These are phyloP conservation scores for Nannoperca australis DNA, from an alignment of 2,797 vertebrate genomes.

Conservation along the genomic window DNA sequence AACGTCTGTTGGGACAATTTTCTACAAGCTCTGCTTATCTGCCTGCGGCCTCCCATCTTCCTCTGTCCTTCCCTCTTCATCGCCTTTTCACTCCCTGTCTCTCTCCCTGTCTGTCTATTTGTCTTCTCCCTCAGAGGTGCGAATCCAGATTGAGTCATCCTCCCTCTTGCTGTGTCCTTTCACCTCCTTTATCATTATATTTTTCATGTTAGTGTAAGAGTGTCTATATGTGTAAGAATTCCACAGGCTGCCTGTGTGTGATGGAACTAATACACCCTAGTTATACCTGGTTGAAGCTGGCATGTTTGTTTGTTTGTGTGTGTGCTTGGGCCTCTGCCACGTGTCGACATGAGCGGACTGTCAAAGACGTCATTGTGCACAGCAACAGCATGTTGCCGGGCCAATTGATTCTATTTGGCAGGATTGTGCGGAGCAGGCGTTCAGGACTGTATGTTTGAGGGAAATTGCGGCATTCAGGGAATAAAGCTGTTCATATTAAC, in stretches of 20 bases:
- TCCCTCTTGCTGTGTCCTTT: neutral
- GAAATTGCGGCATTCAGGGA: conserved; percentile 11
- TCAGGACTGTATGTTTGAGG: conserved; percentile 1
- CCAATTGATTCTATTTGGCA: conserved; percentile 56
- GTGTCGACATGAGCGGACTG: conserved; percentile 58
- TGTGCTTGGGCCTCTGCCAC: neutral
- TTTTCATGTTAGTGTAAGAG: conserved; percentile 1
- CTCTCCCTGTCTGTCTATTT: conserved; percentile 21
- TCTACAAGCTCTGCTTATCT: conserved; percentile 42
- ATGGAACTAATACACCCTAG: conserved; percentile 18
- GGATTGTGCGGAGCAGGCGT: conserved; percentile 22
- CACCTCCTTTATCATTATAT: neutral
- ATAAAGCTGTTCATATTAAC: conserved; percentile 18
- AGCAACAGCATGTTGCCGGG: conserved; percentile 52
- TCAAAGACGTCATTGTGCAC: conserved; percentile 62
- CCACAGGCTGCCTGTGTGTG: neutral
- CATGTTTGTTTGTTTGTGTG: neutral
- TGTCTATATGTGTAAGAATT: conserved; percentile 5
- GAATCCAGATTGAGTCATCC: conserved; percentile 58
- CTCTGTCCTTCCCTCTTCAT: conserved; percentile 38
- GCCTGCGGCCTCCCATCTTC: conserved; percentile 16
- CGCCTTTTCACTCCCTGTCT: conserved; percentile 12
- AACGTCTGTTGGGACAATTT: conserved; percentile 55
- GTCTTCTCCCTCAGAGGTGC: conserved; percentile 42
- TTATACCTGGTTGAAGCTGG: conserved; percentile 5